Percentiles rank a stretch among this genome's conserved stretches.
Conservation (phyloP, 2,113 vertebrate species). For the Passer domesticus region DNA sequence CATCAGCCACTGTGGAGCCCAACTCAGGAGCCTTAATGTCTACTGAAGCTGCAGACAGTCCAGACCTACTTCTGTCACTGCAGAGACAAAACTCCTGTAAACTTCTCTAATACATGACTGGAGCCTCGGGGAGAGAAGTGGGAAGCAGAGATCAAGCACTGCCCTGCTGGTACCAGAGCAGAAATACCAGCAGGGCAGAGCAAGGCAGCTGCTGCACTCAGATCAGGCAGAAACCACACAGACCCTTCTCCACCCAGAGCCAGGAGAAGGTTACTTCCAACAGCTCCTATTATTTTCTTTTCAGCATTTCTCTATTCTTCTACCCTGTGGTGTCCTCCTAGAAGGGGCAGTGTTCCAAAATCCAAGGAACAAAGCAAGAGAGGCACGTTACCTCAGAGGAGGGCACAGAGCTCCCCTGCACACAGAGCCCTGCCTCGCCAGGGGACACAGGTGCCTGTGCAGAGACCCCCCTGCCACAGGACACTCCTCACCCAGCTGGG, state of each 20-base stretch:
- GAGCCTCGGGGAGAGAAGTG: background rate
- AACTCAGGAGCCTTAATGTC: background rate
- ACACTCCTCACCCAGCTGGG: background rate
- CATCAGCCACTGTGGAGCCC: background rate
- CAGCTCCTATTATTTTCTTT: background rate
- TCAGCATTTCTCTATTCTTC: background rate
- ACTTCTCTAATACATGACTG: rapidly evolving
- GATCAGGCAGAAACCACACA: background rate
- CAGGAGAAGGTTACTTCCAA: background rate
- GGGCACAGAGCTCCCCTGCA: background rate
- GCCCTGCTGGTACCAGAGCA: background rate
- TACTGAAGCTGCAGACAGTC: background rate
- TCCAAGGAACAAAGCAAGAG: background rate
- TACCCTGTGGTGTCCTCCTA: background rate
- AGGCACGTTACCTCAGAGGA: background rate
- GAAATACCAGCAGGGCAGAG: background rate
- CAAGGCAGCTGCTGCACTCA: rapidly evolving
- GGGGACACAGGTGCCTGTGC: background rate
- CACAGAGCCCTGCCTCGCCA: rapidly evolving
- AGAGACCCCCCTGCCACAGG: background rate
- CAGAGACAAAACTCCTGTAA: background rate
- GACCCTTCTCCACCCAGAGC: background rate
- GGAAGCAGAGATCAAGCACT: background rate
- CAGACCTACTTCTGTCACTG: background rate
- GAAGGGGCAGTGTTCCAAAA: background rate